Evolutionary conservation across 2,797 vertebrate species (phyloP).

Genomic region (Gambelia wislizenii): DNA sequence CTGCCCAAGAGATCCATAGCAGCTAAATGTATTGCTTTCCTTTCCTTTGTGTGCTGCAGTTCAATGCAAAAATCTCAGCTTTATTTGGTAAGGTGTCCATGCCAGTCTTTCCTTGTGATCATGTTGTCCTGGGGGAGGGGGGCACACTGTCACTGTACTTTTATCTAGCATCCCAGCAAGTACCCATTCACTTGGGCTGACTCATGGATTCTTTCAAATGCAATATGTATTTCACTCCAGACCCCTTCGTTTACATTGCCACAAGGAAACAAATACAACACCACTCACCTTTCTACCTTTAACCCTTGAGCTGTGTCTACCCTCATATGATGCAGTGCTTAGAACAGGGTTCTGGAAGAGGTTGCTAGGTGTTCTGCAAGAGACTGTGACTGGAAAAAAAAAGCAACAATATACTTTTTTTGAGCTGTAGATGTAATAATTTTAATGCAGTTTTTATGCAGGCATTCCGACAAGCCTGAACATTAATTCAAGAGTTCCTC

Average conservation of each 20-base stretch:
- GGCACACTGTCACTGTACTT: constrained; percentile 9
- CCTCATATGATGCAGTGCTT: neutral
- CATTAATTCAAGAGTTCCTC: no score
- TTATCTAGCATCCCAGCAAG: constrained; percentile 4
- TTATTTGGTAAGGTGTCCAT: neutral
- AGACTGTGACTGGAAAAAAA: no score
- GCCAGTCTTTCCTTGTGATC: neutral
- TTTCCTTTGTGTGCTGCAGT: constrained; percentile 4
- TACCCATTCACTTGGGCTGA: constrained; percentile 35
- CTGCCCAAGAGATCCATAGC: neutral
- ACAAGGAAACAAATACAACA: accelerated
- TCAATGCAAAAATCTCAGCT: constrained; percentile 9
- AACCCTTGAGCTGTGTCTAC: neutral
- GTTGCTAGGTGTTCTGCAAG: no score
- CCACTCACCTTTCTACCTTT: neutral
- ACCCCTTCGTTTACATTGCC: neutral
- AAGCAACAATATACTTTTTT: no score
- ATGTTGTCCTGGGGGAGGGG: neutral
- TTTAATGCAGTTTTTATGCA: no score
- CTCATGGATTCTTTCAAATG: neutral
- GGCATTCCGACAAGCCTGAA: no score
- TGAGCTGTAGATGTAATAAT: no score
- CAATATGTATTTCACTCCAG: neutral
- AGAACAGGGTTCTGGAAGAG: no score
- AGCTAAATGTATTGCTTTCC: neutral